phyloP scores from a whole-genome alignment of 2,113 vertebrate species.

The Puffinus mauretanicus region DNA sequence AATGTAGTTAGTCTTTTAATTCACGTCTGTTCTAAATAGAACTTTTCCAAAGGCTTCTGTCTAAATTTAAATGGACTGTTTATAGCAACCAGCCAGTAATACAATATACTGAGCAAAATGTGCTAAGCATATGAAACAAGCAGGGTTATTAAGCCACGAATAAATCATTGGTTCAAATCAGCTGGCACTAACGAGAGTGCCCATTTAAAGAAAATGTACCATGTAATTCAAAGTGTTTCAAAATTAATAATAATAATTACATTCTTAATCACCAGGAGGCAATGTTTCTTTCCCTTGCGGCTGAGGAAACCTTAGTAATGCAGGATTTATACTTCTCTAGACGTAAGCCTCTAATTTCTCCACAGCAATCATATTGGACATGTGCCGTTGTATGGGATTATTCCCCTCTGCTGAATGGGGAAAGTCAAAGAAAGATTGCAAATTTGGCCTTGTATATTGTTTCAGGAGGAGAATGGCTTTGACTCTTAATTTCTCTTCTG shows the following conservation, averaged over 20 bases:
- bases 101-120: slow-evolving; percentile 6
- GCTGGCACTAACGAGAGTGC: neutral
- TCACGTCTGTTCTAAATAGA: neutral
- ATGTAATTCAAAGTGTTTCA: slow-evolving; percentile 1
- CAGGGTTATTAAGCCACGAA: neutral
- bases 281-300: slow-evolving; percentile 44
- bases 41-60: slow-evolving; percentile 25
- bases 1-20: neutral
- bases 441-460: neutral
- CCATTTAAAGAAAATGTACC: slow-evolving; percentile 22
- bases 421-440: neutral
- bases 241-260: slow-evolving; percentile 44
- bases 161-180: slow-evolving; percentile 31
- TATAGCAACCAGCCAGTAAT: slow-evolving; percentile 36
- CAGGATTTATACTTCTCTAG: neutral
- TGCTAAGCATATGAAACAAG: neutral
- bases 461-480: neutral
- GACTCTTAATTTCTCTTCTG: neutral
- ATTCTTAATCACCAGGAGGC: slow-evolving; percentile 54
- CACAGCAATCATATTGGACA: neutral
- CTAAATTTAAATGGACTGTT: slow-evolving; percentile 39
- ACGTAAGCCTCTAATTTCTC: neutral
- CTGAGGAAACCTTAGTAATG: neutral
- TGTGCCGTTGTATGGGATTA: neutral
- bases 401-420: neutral